Evolutionary conservation across 2,888 invertebrate genomes (phyloP), one percentile per base, ranked within the genome.

Genomic region (Perizoma flavofasciatum): DNA sequence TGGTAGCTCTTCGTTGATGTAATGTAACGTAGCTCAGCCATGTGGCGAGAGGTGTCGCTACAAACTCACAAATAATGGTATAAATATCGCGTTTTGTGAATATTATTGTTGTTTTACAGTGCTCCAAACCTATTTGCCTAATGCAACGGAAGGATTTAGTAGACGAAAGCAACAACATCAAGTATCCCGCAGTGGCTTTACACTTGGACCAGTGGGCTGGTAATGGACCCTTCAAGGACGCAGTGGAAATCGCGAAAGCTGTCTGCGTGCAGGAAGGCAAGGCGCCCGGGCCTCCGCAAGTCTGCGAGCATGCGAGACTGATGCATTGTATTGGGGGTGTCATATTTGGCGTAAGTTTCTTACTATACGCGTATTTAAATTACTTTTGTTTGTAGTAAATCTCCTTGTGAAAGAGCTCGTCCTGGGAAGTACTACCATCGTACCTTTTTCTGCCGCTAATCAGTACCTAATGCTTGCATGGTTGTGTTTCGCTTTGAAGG

Each of bases 261-360:
- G 66, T 66, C 34, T 89, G 89, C 59, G 34, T 85, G 0, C 9
- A 47, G 71, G 68, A 2, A 70, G 71, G 4, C 69, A 68, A 5
- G 43, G 57, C 0, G 59, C 82, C 0, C 79, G 82, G 82, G 5
- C 81, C 81, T 0, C 81, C 81, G 0, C 68, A 78, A 5, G 62
- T 81, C 0, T 91, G 90, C 49, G 81, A 81, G 4, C 76, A 79
- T 0, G 80, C 81, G 37, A 82, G 76, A 65, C 61, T 88, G 0
- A 74, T 83, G 11, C 73, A 82, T 52, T 90, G 90, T 53, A 48
- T 81, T 6, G 74, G 72, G 45, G 68, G 75, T 5, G 68, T 71
- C 1, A 45, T 84, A 6, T 79, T 88, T 49, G 60, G 68, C 55
- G 81, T 85, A 62, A 80, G 78, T 72, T 52, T 67, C 34, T 5